Evolutionary conservation across 2,113 vertebrate species (phyloP).

Genomic region (Albula glossodonta): DNA sequence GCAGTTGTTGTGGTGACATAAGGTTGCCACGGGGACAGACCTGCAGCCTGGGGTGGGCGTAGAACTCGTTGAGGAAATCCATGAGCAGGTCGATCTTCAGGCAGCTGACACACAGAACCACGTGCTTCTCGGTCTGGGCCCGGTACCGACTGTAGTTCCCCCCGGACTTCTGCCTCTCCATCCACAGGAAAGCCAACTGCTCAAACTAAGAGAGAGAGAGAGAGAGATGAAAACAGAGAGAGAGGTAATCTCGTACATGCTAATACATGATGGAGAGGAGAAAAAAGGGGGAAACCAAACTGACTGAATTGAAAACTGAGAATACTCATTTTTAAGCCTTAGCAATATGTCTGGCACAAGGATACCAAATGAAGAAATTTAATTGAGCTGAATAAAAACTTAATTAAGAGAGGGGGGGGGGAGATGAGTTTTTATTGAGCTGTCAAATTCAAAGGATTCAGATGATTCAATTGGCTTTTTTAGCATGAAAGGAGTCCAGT

Average conservation of each 20-base stretch:
- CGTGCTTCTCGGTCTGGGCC: slow-evolving; percentile 79
- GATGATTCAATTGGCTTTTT: neutral
- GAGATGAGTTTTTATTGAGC: neutral
- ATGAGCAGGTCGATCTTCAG: slow-evolving; percentile 81
- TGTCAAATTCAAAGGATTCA: neutral
- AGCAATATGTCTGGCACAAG: neutral
- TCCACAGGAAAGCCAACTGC: slow-evolving; percentile 80
- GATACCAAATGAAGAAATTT: neutral
- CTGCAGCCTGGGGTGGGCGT: slow-evolving; percentile 77
- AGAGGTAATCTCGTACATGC: neutral
- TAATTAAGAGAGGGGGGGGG: neutral
- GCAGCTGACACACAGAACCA: slow-evolving; percentile 78
- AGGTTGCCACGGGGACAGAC: slow-evolving; percentile 42
- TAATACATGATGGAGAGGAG: neutral
- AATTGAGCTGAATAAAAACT: neutral
- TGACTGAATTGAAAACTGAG: slow-evolving; percentile 28
- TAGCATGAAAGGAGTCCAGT: no score
- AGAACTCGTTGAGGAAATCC: slow-evolving; percentile 82
- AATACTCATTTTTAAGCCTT: neutral
- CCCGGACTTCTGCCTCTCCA: slow-evolving; percentile 80
- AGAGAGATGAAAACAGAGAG: no score
- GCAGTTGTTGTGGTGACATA: neutral
- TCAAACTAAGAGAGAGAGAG: slow-evolving; percentile 63
- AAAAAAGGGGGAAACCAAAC: slow-evolving; percentile 19
- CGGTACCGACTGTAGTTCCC: slow-evolving; percentile 81